Evolutionary conservation across 2,797 vertebrate species (phyloP).

Genomic region (Cottoperca gobio): DNA sequence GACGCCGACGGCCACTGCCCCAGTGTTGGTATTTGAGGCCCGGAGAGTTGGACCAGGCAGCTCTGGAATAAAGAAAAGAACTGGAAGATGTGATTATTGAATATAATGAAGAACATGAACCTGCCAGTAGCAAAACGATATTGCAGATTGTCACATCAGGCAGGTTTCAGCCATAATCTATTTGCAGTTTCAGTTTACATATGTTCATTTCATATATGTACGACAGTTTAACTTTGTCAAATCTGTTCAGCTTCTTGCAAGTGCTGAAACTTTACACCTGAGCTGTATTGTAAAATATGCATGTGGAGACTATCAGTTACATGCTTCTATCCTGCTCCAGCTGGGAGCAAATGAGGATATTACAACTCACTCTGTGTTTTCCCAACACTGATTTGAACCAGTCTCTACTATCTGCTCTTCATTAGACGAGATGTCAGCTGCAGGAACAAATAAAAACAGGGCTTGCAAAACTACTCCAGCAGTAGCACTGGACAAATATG

Average conservation of each 20-base stretch:
- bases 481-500: conserved; percentile 40
- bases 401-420: conserved; percentile 71
- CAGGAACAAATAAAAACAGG: conserved; percentile 48
- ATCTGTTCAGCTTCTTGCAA: conserved; percentile 77
- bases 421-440: conserved; percentile 73
- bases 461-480: conserved; percentile 35
- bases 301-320: conserved; percentile 81
- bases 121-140: not conserved
- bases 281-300: conserved; percentile 79
- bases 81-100: not conserved
- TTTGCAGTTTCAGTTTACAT: not conserved
- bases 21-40: no score
- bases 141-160: not conserved
- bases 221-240: conserved; percentile 59
- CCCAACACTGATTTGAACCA: conserved; percentile 80
- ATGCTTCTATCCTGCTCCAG: conserved; percentile 70
- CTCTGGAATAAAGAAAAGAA: not conserved
- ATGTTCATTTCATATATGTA: conserved; percentile 15
- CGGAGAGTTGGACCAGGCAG: no score
- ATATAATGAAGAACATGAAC: not conserved
- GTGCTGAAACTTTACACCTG: conserved; percentile 79
- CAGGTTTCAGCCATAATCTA: not conserved
- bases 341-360: conserved; percentile 79
- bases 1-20: no score
- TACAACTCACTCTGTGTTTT: conserved; percentile 79